Percentiles rank a stretch among this genome's conserved stretches.
Evolutionary conservation across 2,888 invertebrate genomes (phyloP).

Genomic region (Aporophyla nigra): DNA sequence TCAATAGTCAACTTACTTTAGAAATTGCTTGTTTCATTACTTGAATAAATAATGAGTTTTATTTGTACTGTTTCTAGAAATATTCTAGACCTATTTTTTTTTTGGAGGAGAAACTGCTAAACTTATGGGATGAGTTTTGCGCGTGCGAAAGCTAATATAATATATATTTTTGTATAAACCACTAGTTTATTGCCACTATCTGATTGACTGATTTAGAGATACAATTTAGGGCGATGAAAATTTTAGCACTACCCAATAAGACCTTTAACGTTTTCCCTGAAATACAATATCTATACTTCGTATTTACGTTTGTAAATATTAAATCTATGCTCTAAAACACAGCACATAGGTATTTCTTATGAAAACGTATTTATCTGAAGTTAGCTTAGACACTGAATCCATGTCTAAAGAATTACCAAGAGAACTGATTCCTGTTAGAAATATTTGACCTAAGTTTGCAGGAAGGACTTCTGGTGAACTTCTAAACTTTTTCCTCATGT

Average conservation of each 20-base stretch:
- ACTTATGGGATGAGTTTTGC: background rate
- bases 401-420: constrained; percentile 45
- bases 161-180: background rate
- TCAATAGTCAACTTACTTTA: constrained; percentile 38
- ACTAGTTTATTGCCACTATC: background rate
- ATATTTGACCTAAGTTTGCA: constrained; percentile 51
- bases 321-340: background rate
- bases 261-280: background rate
- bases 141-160: too few species aligned
- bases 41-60: constrained; percentile 7
- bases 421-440: constrained; percentile 57
- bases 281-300: background rate
- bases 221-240: background rate
- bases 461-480: constrained; percentile 33
- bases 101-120: background rate
- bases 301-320: background rate
- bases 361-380: background rate
- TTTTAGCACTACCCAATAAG: background rate
- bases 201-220: background rate
- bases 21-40: constrained; percentile 25
- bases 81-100: background rate
- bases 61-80: background rate
- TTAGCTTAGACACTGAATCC: constrained; percentile 21
- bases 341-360: background rate
- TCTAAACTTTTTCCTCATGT: constrained; percentile 46